Percentiles rank a stretch among this genome's conserved stretches.
These are phyloP conservation scores for Parapsyche elsis DNA, from an alignment of 1,140 invertebrate genomes.

Conservation along the genomic window DNA sequence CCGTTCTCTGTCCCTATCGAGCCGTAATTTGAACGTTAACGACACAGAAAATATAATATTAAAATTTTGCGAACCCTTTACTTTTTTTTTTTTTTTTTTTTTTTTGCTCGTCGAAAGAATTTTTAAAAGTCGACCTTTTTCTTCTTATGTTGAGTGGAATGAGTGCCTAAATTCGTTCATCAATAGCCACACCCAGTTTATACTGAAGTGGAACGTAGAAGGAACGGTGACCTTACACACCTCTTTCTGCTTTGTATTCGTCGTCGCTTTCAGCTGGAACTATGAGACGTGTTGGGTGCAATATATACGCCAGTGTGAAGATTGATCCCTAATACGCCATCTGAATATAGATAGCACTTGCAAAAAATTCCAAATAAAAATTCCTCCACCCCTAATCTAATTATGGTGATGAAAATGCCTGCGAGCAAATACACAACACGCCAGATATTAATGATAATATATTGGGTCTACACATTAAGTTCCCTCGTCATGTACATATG, in stretches of 20 bases:
- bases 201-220: not conserved
- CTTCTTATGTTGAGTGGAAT: not conserved
- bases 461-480: too few species aligned
- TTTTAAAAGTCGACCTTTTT: not conserved
- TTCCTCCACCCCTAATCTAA: not conserved
- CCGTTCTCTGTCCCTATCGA: not conserved
- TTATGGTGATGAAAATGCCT: not conserved
- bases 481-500: too few species aligned
- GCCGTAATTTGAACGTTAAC: not conserved
- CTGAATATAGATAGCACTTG: constrained; percentile 21
- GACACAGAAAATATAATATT: not conserved
- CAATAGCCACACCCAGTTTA: constrained; percentile 9
- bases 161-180: not conserved
- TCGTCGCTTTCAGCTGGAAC: constrained; percentile 13
- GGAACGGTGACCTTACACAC: not conserved
- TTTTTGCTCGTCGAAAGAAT: too few species aligned
- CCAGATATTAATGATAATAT: too few species aligned
- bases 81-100: not conserved
- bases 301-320: constrained; percentile 8
- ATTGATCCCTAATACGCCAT: constrained; percentile 32
- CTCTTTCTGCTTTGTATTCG: constrained; percentile 35
- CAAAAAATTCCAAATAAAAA: not conserved
- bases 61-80: not conserved
- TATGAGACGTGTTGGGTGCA: constrained; percentile 35
- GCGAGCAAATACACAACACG: too few species aligned